These are phyloP conservation scores for Tympanuchus pallidicinctus DNA, from an alignment of 2,113 vertebrate genomes.

Conservation along the genomic window DNA sequence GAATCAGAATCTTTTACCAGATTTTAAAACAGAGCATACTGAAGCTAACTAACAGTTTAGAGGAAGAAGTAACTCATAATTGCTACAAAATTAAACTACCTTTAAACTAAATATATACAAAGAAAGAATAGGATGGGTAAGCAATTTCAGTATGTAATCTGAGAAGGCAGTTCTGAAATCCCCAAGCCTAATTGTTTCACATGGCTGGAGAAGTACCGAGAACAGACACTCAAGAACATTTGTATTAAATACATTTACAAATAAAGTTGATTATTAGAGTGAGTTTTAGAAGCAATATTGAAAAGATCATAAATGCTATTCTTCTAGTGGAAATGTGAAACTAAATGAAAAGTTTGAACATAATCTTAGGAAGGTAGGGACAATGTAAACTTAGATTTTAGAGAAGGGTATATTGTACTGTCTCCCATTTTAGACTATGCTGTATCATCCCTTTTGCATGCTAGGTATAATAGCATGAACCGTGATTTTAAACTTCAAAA, in stretches of 20 bases:
- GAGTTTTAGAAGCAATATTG: neutral
- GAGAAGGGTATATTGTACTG: neutral
- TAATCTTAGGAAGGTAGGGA: neutral
- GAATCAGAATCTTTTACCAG: neutral
- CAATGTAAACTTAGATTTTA: neutral
- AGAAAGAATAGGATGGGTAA: neutral
- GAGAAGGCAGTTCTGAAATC: neutral
- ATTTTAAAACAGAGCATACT: neutral
- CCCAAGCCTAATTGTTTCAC: neutral
- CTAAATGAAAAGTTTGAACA: neutral
- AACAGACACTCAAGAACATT: neutral
- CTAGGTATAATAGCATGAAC: neutral
- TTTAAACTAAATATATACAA: neutral
- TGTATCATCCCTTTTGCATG: neutral
- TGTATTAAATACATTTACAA: neutral
- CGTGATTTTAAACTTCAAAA: neutral
- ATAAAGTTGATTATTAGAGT: neutral
- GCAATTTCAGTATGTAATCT: neutral
- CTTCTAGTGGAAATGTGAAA: neutral
- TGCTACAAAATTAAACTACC: neutral
- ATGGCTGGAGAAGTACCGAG: neutral
- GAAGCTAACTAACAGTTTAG: neutral
- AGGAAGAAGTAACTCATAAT: neutral
- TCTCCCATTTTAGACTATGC: neutral
- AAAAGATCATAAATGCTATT: neutral